Evolutionary conservation across 64 coral and sea anemone species (phyloP).

Genomic region (Porites lutea): DNA sequence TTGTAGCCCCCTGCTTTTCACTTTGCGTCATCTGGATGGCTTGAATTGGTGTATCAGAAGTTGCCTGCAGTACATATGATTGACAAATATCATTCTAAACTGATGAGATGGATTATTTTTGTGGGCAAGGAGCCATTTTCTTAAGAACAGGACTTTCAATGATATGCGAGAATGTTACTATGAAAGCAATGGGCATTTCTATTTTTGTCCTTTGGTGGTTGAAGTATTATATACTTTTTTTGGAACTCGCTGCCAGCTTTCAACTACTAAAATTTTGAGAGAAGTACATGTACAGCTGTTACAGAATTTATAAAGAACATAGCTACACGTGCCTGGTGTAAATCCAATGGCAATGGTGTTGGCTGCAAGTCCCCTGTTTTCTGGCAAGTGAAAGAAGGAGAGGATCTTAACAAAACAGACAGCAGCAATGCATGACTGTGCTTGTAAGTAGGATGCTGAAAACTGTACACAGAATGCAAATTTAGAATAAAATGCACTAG

Average conservation of each 20-base stretch:
- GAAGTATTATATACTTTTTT: too few species aligned
- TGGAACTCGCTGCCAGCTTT: too few species aligned
- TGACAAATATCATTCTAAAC: neutral
- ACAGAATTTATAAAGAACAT: neutral
- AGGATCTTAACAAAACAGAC: neutral
- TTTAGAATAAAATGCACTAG: neutral
- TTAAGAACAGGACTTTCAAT: constrained; percentile 1
- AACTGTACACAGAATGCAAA: neutral
- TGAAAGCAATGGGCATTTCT: too few species aligned
- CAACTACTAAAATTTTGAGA: too few species aligned
- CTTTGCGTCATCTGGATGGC: neutral
- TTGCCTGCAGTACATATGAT: neutral
- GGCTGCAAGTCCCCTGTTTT: neutral
- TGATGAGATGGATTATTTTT: neutral
- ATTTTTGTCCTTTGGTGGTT: too few species aligned
- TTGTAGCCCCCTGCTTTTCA: neutral
- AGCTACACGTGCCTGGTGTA: neutral
- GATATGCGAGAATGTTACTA: neutral
- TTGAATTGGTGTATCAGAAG: neutral
- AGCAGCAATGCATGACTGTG: neutral
- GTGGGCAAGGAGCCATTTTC: neutral
- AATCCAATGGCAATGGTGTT: neutral
- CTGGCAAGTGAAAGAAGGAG: neutral
- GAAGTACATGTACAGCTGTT: neutral
- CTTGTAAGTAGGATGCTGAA: neutral